phyloP scores from a whole-genome alignment of 2,888 invertebrate genomes.

The Drosophila limbata region DNA sequence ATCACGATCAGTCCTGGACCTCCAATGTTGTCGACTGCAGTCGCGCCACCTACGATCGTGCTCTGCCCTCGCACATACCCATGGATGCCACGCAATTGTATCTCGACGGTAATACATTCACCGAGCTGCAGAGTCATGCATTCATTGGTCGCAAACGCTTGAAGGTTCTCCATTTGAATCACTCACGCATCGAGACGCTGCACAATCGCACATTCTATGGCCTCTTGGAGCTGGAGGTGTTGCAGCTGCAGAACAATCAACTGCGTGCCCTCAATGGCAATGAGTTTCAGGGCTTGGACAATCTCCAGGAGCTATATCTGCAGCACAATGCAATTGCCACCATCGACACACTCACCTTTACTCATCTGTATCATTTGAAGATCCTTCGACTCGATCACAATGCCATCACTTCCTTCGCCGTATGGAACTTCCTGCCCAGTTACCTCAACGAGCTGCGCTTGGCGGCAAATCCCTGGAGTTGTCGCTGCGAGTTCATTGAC shows the following conservation, averaged over 20 bases:
- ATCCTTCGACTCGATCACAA: conserved; percentile 94
- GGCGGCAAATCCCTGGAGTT: conserved; percentile 93
- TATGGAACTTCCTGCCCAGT: conserved; percentile 90
- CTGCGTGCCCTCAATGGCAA: conserved; percentile 92
- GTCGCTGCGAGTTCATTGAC: conserved; percentile 93
- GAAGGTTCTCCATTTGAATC: conserved; percentile 94
- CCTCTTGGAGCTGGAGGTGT: conserved; percentile 90
- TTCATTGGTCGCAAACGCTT: conserved; percentile 97
- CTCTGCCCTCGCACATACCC: conserved; percentile 94
- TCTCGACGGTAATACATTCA: conserved; percentile 95
- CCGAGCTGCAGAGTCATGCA: conserved; percentile 94
- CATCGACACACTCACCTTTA: conserved; percentile 94
- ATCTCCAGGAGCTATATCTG: conserved; percentile 93
- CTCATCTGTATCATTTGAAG: conserved; percentile 92
- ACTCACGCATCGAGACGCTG: conserved; percentile 93
- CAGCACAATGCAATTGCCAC: conserved; percentile 93
- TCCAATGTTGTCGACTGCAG: conserved; percentile 97
- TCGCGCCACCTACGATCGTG: conserved; percentile 91
- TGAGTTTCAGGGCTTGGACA: conserved; percentile 93
- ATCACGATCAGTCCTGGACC: conserved; percentile 97
- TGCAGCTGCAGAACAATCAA: conserved; percentile 95
- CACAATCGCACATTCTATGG: conserved; percentile 97
- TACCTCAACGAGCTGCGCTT: conserved; percentile 90
- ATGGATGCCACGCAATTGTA: conserved; percentile 98
- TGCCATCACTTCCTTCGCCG: conserved; percentile 91